Conservation (phyloP, 2,888 invertebrate genomes). For the Tuberolachnus salignus region DNA sequence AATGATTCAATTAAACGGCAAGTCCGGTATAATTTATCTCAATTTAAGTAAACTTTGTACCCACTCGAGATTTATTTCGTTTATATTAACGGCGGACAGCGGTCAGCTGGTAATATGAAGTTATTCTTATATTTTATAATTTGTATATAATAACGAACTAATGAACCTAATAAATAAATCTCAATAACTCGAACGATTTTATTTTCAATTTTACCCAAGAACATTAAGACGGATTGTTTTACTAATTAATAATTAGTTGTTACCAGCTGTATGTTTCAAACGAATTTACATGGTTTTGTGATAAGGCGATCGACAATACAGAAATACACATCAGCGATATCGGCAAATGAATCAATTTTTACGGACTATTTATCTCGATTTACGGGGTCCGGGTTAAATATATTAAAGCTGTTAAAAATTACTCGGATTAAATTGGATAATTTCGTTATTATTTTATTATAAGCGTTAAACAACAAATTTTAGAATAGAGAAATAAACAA, state of each 20-base stretch:
- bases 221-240: not conserved
- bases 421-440: too few species aligned
- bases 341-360: not conserved
- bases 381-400: too few species aligned
- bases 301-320: not conserved
- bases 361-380: too few species aligned
- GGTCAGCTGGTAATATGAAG: not conserved
- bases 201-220: conserved; percentile 11
- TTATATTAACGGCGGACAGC: not conserved
- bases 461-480: too few species aligned
- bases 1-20: conserved; percentile 1
- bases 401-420: too few species aligned
- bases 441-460: too few species aligned
- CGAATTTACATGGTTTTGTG: not conserved
- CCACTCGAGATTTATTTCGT: conserved; percentile 9
- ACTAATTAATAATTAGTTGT: not conserved
- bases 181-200: not conserved
- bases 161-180: not conserved
- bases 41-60: conserved; percentile 42
- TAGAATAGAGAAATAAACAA: too few species aligned
- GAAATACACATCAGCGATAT: not conserved
- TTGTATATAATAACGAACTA: not conserved
- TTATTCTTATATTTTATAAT: too few species aligned
- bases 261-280: not conserved
- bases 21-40: conserved; percentile 1